Base-by-base conservation (phyloP, 2,888 invertebrate genomes). In the Euzetes globulus region DNA sequence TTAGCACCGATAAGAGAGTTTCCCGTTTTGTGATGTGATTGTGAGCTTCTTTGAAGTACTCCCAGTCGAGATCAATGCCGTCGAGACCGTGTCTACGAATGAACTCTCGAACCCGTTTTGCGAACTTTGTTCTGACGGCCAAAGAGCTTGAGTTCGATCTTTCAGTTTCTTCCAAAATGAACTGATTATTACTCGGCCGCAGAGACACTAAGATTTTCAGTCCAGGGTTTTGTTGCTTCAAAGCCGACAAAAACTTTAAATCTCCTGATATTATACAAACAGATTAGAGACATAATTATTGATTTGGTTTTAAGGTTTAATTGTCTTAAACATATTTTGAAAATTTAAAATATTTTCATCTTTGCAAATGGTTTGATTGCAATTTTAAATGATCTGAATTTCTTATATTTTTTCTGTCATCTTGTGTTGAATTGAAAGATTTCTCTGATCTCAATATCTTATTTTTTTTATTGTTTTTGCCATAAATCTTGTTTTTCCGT, bases 171-270 rank as follows among this genome's bases (percentile, higher is more conserved):
- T 75, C 71, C 29, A 72, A 37, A 33, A 45, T 41, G 33, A 74
- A 75, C 47, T 52, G 15, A 52, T 27, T 33, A 37, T 63, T 72
- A 13, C 41, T 65, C 1, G 76, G 76, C 27, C 75, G 37, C 27
- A 76, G 41, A n/a, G 76, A 76, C 11, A 76, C 76, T 22, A 76
- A 47, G 15, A 76, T 71, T 71, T 76, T 75, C 15, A 76, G 71
- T 11, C 27, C 15, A 41, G 76, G 76, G 70, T 76, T 76, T 6
- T 55, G 29, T 29, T 65, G 50, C 41, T 74, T 75, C 17, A 76
- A 41, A 6, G 65, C 47, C 7, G 65, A 52, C 19, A 76, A 22
- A 52, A 29, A 75, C 63, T 74, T 74, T 41, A 76, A 60, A 41
- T 76, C 76, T n/a, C 76, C 76, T 76, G n/a, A 33, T 22, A 41